phyloP scores from a whole-genome alignment of 2,797 vertebrate species.

The Notolabrus celidotus region DNA sequence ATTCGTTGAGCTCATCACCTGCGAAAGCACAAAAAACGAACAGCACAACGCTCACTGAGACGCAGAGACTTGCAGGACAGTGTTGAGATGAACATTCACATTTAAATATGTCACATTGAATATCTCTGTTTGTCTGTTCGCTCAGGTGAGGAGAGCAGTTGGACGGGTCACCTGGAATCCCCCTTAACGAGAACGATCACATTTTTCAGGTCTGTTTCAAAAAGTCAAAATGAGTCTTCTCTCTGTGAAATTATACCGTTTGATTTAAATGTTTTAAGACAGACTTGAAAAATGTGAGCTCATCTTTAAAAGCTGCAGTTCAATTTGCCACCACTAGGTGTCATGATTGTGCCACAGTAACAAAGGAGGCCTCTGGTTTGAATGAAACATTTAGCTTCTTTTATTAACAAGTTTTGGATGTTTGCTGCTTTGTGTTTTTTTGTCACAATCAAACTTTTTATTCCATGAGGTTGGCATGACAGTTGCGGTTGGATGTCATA shows the following conservation, averaged over 20 bases:
- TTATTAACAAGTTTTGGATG: too few relatives aligned
- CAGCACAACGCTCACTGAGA: conserved; percentile 38
- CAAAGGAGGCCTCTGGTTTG: conserved; percentile 3
- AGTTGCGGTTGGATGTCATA: conserved; percentile 39
- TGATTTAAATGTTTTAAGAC: background rate
- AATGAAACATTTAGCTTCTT: too few relatives aligned
- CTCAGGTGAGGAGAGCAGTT: conserved; percentile 11
- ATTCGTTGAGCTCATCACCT: conserved; percentile 98
- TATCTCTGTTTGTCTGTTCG: background rate
- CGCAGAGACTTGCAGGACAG: too few relatives aligned
- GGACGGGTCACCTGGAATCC: conserved; percentile 14
- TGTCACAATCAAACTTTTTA: background rate
- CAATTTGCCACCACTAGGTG: conserved; percentile 69
- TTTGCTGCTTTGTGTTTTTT: background rate
- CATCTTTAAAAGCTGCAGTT: conserved; percentile 55
- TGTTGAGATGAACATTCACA: conserved; percentile 30
- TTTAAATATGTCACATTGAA: conserved; percentile 7
- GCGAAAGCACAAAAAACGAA: conserved; percentile 38
- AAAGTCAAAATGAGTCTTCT: background rate
- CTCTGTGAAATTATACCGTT: background rate
- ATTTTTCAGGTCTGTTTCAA: background rate
- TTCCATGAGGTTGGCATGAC: conserved; percentile 21
- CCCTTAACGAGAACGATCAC: conserved; percentile 4
- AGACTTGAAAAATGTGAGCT: conserved; percentile 4
- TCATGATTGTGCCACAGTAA: conserved; percentile 54